phyloP scores from a whole-genome alignment of 2,888 invertebrate genomes.

The Schrankia costaestrigalis region DNA sequence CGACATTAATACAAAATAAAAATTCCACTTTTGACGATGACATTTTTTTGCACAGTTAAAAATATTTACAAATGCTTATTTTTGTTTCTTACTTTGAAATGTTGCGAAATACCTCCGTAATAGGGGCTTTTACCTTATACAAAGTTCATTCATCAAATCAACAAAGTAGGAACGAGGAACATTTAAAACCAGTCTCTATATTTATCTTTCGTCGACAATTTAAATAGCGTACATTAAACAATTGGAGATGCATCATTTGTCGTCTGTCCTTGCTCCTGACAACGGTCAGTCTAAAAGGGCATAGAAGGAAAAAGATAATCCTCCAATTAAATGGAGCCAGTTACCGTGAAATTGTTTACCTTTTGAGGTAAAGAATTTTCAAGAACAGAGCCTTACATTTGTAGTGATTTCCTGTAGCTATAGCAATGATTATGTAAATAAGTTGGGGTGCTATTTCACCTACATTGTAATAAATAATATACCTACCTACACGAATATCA shows the following conservation, averaged over 20 bases:
- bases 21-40: too few species aligned
- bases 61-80: too few species aligned
- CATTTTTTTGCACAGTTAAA: too few species aligned
- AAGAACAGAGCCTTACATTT: conserved; percentile 25
- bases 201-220: conserved; percentile 24
- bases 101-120: too few species aligned
- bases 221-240: conserved; percentile 33
- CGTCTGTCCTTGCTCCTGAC: conserved; percentile 65
- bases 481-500: neutral
- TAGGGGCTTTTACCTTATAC: too few species aligned
- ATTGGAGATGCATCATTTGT: conserved; percentile 68
- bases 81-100: too few species aligned
- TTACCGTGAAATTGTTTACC: conserved; percentile 76
- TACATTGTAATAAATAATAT: conserved; percentile 3
- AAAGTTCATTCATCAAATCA: too few species aligned
- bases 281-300: conserved; percentile 53
- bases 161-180: too few species aligned
- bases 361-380: conserved; percentile 56
- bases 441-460: neutral
- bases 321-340: conserved; percentile 74
- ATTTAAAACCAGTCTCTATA: neutral
- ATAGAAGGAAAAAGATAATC: conserved; percentile 70
- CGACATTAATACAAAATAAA: too few species aligned
- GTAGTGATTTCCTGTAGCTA: neutral
- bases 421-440: conserved; percentile 1